Percentiles rank a stretch among this genome's conserved stretches.
phyloP scores from a whole-genome alignment of 1,140 invertebrate genomes.

The Tetragnatha versicolor region DNA sequence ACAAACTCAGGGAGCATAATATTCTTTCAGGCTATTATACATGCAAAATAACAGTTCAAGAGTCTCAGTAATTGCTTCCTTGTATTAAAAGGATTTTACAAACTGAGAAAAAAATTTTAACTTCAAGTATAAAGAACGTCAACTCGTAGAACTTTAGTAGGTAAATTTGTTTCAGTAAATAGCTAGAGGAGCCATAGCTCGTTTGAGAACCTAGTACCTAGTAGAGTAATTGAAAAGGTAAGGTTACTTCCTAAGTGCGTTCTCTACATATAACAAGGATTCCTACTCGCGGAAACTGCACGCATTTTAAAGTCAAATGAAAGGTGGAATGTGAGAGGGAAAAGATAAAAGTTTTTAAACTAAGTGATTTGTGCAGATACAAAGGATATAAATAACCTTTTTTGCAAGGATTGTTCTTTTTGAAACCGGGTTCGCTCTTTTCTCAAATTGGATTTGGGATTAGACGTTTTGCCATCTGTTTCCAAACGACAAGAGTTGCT shows the following conservation, averaged over 20 bases:
- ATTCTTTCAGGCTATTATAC: too few species aligned
- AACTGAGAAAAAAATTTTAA: too few species aligned
- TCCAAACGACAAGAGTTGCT: too few species aligned
- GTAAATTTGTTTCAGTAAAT: too few species aligned
- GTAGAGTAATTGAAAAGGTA: slow-evolving; percentile 11
- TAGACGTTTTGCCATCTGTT: neutral
- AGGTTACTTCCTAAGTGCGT: neutral
- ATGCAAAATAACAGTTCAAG: too few species aligned
- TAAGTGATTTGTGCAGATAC: neutral
- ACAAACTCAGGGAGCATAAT: too few species aligned
- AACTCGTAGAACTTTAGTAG: too few species aligned
- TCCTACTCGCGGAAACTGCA: neutral
- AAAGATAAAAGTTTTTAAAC: neutral
- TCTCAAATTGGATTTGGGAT: slow-evolving; percentile 8
- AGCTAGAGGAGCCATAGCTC: too few species aligned
- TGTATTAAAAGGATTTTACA: too few species aligned
- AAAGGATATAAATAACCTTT: neutral
- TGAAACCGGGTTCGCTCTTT: slow-evolving; percentile 1
- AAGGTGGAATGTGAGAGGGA: neutral
- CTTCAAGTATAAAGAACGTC: too few species aligned
- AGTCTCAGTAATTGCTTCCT: too few species aligned
- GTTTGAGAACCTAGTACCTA: too few species aligned
- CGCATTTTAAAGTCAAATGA: slow-evolving; percentile 33
- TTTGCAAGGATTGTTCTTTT: slow-evolving; percentile 7
- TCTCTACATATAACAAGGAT: neutral